These are phyloP conservation scores for Ectropis crepuscularia DNA, from an alignment of 2,888 invertebrate genomes.

Conservation along the genomic window DNA sequence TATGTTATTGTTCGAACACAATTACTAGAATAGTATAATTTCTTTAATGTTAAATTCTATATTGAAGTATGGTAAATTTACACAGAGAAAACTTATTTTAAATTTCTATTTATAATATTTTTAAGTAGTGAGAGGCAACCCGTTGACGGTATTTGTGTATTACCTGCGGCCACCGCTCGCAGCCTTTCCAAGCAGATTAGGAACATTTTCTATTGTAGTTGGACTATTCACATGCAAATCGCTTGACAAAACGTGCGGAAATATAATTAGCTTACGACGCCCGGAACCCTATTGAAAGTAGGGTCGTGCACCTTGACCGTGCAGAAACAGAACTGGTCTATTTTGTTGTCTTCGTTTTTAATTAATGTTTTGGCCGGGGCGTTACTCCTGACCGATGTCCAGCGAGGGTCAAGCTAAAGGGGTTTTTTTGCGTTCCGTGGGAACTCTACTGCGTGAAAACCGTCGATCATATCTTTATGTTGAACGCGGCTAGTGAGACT, in stretches of 20 bases:
- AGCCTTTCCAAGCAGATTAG: slow-evolving; percentile 66
- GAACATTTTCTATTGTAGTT: slow-evolving; percentile 68
- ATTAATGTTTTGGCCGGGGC: slow-evolving; percentile 77
- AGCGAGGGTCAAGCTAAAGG: slow-evolving; percentile 53
- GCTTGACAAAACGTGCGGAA: slow-evolving; percentile 80
- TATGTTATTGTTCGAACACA: too few species aligned
- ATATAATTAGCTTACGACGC: slow-evolving; percentile 81
- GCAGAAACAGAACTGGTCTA: slow-evolving; percentile 74
- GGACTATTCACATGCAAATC: slow-evolving; percentile 80
- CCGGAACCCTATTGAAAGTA: slow-evolving; percentile 47
- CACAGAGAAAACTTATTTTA: slow-evolving; percentile 74
- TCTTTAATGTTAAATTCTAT: slow-evolving; percentile 57
- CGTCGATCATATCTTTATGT: slow-evolving; percentile 77
- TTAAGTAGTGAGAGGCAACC: slow-evolving; percentile 59
- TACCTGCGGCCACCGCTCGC: slow-evolving; percentile 52
- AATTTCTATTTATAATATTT: slow-evolving; percentile 60
- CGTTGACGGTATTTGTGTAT: slow-evolving; percentile 53
- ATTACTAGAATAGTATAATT: too few species aligned
- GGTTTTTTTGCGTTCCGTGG: slow-evolving; percentile 77
- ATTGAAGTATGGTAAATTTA: slow-evolving; percentile 69
- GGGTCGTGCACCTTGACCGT: slow-evolving; percentile 70
- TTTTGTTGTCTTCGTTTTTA: slow-evolving; percentile 69
- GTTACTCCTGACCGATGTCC: slow-evolving; percentile 77
- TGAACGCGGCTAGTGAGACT: slow-evolving; percentile 65
- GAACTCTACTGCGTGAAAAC: slow-evolving; percentile 63